Conservation (phyloP, 2,113 vertebrate species). For the Calyptommatus sinebrachiatus region DNA sequence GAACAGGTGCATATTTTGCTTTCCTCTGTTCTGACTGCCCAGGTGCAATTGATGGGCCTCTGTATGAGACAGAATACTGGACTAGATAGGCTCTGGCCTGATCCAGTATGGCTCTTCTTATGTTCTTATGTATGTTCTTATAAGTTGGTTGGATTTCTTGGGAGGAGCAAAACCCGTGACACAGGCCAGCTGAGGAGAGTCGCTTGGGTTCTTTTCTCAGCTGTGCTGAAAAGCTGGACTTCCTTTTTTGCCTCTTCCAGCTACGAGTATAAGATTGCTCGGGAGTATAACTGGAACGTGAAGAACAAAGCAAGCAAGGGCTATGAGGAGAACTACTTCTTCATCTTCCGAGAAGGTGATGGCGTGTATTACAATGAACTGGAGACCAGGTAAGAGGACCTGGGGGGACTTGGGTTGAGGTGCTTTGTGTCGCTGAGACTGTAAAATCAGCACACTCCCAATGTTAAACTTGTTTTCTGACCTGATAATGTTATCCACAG, state of each 20-base stretch:
- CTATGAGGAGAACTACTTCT: slow-evolving; percentile 96
- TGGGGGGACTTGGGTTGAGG: neutral
- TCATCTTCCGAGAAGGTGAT: slow-evolving; percentile 91
- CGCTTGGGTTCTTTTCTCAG: neutral
- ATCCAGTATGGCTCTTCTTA: too few relatives aligned
- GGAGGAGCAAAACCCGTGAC: too few relatives aligned
- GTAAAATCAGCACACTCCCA: too few relatives aligned
- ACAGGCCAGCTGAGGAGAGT: neutral
- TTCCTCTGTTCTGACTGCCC: too few relatives aligned
- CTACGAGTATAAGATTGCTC: slow-evolving; percentile 93
- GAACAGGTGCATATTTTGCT: too few relatives aligned
- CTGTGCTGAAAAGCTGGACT: neutral
- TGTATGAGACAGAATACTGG: too few relatives aligned
- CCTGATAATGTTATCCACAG: too few relatives aligned
- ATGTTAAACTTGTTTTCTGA: too few relatives aligned
- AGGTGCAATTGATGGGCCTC: too few relatives aligned
- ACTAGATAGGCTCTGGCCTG: too few relatives aligned
- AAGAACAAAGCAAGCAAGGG: slow-evolving; percentile 98
- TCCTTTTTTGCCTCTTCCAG: slow-evolving; percentile 51
- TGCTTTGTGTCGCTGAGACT: neutral
- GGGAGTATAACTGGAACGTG: slow-evolving; percentile 97
- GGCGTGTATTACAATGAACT: slow-evolving; percentile 95
- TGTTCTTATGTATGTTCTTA: too few relatives aligned
- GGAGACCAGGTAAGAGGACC: slow-evolving; percentile 83
- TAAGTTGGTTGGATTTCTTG: too few relatives aligned